Conservation (phyloP, 2,797 vertebrate genomes). For the Melanogrammus aeglefinus region DNA sequence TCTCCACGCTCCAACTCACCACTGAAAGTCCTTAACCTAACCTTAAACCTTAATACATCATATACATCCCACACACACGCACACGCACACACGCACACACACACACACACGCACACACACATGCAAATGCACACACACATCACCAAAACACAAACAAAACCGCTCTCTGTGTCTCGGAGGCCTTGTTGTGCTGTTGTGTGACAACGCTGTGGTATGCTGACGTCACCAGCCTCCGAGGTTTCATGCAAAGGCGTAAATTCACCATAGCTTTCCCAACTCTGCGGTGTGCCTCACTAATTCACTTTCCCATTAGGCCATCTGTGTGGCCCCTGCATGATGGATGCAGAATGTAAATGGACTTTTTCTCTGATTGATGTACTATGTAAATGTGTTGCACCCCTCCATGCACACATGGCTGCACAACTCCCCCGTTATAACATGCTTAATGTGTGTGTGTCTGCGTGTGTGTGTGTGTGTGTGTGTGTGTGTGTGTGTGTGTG, state of each 20-base stretch:
- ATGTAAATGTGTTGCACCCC: slow-evolving; percentile 62
- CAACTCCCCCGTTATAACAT: slow-evolving; percentile 22
- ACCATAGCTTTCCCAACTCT: slow-evolving; percentile 57
- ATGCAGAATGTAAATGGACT: slow-evolving; percentile 67
- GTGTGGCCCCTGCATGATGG: slow-evolving; percentile 64
- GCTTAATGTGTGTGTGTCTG: slow-evolving; percentile 24
- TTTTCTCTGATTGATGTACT: slow-evolving; percentile 60
- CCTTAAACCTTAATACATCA: background rate
- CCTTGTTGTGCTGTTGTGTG: slow-evolving; percentile 20
- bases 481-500: slow-evolving; percentile 16
- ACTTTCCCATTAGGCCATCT: slow-evolving; percentile 65
- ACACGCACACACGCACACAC: slow-evolving; percentile 7
- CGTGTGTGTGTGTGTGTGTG: background rate
- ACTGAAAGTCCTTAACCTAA: background rate
- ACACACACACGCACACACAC: background rate
- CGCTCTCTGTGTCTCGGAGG: background rate
- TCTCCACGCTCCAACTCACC: background rate
- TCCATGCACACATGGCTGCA: slow-evolving; percentile 46
- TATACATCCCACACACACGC: background rate
- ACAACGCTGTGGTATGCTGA: slow-evolving; percentile 35
- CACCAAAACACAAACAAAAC: too few relatives aligned
- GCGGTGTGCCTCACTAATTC: slow-evolving; percentile 55
- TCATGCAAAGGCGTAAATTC: slow-evolving; percentile 51
- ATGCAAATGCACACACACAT: background rate
- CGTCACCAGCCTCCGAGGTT: slow-evolving; percentile 20